phyloP scores from a whole-genome alignment of 2,113 vertebrate species.

The Penelope pileata region DNA sequence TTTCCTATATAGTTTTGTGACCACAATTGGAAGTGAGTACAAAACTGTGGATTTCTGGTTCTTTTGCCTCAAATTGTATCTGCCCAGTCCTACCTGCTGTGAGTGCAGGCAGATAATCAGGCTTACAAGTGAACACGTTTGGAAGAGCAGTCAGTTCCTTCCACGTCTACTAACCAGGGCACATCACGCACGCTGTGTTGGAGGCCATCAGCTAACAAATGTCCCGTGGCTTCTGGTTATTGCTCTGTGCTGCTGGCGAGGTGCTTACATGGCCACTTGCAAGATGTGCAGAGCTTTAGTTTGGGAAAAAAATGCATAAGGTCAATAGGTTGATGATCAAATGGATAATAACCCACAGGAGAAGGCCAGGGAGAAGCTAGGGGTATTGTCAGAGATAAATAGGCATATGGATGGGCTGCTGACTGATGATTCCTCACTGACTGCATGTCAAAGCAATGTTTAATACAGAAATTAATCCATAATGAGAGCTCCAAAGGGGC shows the following conservation, averaged over 20 bases:
- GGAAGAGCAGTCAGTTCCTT: fast-evolving
- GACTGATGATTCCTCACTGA: not conserved
- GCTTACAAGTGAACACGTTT: fast-evolving
- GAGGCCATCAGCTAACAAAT: not conserved
- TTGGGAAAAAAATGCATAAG: fast-evolving
- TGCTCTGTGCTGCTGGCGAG: not conserved
- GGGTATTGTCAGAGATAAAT: not conserved
- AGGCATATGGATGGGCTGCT: not conserved
- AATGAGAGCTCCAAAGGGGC: not conserved
- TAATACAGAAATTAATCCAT: not conserved
- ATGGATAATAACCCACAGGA: not conserved
- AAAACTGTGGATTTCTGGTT: not conserved
- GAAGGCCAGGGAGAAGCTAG: not conserved
- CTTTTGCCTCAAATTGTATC: not conserved
- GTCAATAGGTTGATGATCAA: not conserved
- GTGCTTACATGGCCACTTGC: not conserved
- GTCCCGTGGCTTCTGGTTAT: fast-evolving
- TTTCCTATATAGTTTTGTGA: not conserved
- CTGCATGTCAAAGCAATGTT: not conserved
- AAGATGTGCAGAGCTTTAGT: not conserved
- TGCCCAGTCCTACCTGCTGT: not conserved
- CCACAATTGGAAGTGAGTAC: not conserved
- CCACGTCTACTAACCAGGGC: not conserved
- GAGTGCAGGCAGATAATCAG: not conserved
- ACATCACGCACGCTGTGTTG: too few relatives aligned